A percentile compares a stretch with the other conserved stretches of the same genome.
Conservation (phyloP, 2,888 invertebrate genomes). For the Merodon equestris region DNA sequence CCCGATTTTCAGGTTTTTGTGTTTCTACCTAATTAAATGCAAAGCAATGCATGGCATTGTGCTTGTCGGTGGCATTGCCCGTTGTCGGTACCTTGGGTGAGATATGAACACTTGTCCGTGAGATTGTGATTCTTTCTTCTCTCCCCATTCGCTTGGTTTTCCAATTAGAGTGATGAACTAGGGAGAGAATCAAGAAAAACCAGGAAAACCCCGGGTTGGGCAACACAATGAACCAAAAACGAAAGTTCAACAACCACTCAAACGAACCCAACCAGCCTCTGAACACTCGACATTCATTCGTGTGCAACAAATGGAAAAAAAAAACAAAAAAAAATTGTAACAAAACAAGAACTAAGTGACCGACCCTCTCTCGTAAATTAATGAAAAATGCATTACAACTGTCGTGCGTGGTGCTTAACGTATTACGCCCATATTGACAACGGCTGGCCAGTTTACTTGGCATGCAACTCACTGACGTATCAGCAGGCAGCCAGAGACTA, state of each 20-base stretch:
- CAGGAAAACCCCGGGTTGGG: slow-evolving; percentile 22
- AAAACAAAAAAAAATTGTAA: not conserved
- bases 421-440: slow-evolving; percentile 53
- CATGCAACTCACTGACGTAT: slow-evolving; percentile 26
- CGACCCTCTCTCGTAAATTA: slow-evolving; percentile 57
- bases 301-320: slow-evolving; percentile 38
- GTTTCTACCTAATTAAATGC: slow-evolving; percentile 65
- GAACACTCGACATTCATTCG: not conserved
- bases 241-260: slow-evolving; percentile 29
- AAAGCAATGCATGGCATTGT: slow-evolving; percentile 57
- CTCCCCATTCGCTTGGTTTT: slow-evolving; percentile 18
- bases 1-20: not conserved
- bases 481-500: slow-evolving; percentile 4
- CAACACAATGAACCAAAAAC: slow-evolving; percentile 25
- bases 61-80: too few relatives aligned
- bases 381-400: slow-evolving; percentile 58
- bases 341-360: slow-evolving; percentile 36
- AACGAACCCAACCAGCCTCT: slow-evolving; percentile 27
- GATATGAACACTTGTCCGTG: slow-evolving; percentile 54
- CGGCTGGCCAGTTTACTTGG: slow-evolving; percentile 17
- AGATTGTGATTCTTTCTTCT: slow-evolving; percentile 20
- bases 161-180: slow-evolving; percentile 44
- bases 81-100: slow-evolving; percentile 22
- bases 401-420: slow-evolving; percentile 9
- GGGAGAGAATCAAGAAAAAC: slow-evolving; percentile 9